phyloP scores from a whole-genome alignment of 2,113 vertebrate genomes.

The Asarcornis scutulata region DNA sequence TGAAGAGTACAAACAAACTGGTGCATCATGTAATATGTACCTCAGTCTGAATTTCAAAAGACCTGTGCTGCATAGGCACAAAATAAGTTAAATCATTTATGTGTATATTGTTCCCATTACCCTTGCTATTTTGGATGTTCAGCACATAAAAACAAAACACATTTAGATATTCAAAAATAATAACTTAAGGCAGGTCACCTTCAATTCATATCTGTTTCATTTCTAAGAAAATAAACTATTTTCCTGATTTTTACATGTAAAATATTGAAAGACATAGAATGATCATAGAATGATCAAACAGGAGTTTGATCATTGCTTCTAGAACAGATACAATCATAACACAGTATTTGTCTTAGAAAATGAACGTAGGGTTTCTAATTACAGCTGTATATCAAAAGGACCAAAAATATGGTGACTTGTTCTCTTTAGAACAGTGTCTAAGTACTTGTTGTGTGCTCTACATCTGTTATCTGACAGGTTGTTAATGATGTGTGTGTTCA shows the following conservation, averaged over 20 bases:
- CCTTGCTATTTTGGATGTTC: neutral
- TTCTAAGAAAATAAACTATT: neutral
- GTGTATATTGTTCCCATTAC: neutral
- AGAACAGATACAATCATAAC: neutral
- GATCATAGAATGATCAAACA: neutral
- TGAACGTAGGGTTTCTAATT: neutral
- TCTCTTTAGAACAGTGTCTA: constrained; percentile 28
- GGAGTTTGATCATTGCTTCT: neutral
- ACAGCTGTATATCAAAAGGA: constrained; percentile 28
- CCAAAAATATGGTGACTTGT: neutral
- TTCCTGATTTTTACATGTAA: neutral
- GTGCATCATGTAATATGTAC: neutral
- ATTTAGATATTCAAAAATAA: neutral
- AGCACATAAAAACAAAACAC: neutral
- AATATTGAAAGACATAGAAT: neutral
- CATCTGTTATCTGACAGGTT: constrained; percentile 48
- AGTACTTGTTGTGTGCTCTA: neutral
- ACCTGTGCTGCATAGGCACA: neutral
- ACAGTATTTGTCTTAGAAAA: neutral
- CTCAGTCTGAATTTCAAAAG: neutral
- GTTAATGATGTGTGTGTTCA: constrained; percentile 21
- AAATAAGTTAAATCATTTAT: neutral
- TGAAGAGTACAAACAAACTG: neutral
- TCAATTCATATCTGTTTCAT: neutral
- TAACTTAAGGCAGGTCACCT: neutral